A percentile compares a stretch with the other conserved stretches of the same genome.
phyloP scores from a whole-genome alignment of 2,797 vertebrate species.

The Neomorphus geoffroyi region DNA sequence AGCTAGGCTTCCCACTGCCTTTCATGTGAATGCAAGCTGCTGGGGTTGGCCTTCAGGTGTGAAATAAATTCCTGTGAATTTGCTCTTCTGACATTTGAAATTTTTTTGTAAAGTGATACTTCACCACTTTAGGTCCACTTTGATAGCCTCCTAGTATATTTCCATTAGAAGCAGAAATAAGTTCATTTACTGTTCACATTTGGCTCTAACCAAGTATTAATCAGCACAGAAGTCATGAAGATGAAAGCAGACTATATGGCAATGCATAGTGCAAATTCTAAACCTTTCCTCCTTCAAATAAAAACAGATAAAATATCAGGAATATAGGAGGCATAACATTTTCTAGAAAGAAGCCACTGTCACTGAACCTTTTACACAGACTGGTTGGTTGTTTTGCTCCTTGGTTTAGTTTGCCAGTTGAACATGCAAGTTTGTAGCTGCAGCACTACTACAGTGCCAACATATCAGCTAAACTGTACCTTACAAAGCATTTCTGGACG shows the following conservation, averaged over 20 bases:
- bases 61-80: conserved; percentile 31
- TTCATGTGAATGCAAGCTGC: conserved; percentile 30
- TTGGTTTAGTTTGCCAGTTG: conserved; percentile 19
- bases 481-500: conserved; percentile 4
- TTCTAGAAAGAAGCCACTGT: not conserved
- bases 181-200: not conserved
- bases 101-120: not conserved
- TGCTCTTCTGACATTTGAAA: conserved; percentile 49
- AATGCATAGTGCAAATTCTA: not conserved
- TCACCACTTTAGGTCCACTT: not conserved
- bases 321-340: not conserved
- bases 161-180: conserved; percentile 1
- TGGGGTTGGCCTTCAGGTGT: conserved; percentile 16
- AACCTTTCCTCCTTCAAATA: not conserved
- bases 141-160: not conserved
- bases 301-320: not conserved
- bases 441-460: conserved; percentile 18
- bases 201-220: not conserved
- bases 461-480: conserved; percentile 1
- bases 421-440: conserved; percentile 29
- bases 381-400: not conserved
- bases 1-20: conserved; percentile 18
- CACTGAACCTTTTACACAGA: not conserved
- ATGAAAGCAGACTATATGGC: not conserved
- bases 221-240: not conserved